These are phyloP conservation scores for Terrapene triunguis DNA, from an alignment of 2,113 vertebrate species.

Conservation along the genomic window DNA sequence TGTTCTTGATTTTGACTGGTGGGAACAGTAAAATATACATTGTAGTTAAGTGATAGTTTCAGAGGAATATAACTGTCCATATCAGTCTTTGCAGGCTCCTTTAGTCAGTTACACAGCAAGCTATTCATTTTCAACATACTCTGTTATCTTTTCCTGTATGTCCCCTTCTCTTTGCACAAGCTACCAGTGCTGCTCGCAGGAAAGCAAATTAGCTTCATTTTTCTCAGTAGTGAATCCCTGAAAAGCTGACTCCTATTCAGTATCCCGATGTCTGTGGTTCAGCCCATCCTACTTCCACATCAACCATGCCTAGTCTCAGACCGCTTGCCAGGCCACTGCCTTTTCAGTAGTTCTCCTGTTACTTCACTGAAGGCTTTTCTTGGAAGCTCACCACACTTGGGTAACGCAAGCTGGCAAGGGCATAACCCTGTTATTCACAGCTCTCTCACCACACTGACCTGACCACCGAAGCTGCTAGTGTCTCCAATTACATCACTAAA, in stretches of 20 bases:
- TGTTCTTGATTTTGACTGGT: background rate
- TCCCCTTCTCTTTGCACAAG: background rate
- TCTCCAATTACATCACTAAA: constrained; percentile 49
- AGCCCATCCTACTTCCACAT: background rate
- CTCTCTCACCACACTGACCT: constrained; percentile 45
- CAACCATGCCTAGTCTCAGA: accelerated
- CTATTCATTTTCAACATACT: background rate
- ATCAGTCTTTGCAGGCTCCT: background rate
- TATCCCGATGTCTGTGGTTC: background rate
- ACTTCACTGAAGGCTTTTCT: constrained; percentile 57
- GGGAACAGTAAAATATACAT: background rate
- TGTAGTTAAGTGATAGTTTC: background rate
- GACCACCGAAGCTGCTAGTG: constrained; percentile 47
- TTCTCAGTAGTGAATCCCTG: background rate
- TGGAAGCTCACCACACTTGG: constrained; percentile 55
- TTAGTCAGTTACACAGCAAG: background rate
- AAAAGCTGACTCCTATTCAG: background rate
- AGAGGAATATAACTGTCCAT: accelerated
- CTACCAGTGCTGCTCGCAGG: background rate
- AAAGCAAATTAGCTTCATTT: background rate
- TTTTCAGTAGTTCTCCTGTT: constrained; percentile 41
- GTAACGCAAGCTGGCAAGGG: constrained; percentile 63
- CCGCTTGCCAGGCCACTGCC: constrained; percentile 16
- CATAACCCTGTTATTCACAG: constrained; percentile 73
- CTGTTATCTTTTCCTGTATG: background rate